Conservation (phyloP, 2,888 invertebrate species). For the Lasioglossum zephyrum region DNA sequence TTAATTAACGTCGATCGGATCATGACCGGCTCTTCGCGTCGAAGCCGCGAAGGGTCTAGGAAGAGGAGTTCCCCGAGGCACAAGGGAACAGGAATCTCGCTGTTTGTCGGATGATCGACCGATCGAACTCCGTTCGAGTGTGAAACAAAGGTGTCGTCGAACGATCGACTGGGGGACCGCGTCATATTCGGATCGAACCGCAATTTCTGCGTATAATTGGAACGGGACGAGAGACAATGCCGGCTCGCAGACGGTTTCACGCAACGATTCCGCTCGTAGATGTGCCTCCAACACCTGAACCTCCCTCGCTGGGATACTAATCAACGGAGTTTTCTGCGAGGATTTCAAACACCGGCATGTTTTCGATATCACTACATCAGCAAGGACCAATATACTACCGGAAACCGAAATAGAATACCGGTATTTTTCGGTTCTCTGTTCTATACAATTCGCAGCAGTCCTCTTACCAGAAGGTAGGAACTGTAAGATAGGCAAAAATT, state of each 20-base stretch:
- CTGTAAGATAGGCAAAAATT: too few species aligned
- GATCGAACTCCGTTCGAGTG: constrained; percentile 64
- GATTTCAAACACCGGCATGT: not conserved
- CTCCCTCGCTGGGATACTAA: constrained; percentile 54
- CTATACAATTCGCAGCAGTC: too few species aligned
- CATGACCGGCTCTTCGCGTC: not conserved
- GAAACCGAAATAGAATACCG: too few species aligned
- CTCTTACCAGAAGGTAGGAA: too few species aligned
- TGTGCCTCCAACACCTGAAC: constrained; percentile 49
- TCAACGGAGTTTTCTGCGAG: constrained; percentile 37
- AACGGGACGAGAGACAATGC: constrained; percentile 64
- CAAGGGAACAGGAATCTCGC: not conserved
- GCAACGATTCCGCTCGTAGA: constrained; percentile 50
- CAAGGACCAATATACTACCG: too few species aligned
- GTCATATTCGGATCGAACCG: constrained; percentile 69
- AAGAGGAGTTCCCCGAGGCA: not conserved
- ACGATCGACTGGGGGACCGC: constrained; percentile 25
- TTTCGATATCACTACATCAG: not conserved
- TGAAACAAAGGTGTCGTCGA: constrained; percentile 68
- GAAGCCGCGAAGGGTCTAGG: not conserved
- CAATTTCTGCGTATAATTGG: constrained; percentile 73
- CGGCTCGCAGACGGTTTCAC: constrained; percentile 33
- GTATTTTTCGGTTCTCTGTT: too few species aligned
- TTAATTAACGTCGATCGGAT: constrained; percentile 44
- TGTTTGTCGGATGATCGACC: constrained; percentile 29